Conservation (phyloP, 2,797 vertebrate species). For the Danio jaintianensis region DNA sequence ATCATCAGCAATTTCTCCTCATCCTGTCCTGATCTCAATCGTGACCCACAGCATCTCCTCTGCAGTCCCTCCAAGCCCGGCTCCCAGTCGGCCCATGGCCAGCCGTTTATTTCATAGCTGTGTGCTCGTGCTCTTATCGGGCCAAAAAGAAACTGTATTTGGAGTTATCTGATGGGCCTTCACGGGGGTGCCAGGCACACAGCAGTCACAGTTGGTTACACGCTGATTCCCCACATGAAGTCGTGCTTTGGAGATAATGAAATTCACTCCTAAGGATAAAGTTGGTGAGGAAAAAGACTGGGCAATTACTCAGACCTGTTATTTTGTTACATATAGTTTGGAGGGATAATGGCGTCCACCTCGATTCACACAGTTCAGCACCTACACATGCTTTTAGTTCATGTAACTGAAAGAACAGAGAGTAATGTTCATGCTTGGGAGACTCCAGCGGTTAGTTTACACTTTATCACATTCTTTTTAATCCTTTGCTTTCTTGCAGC, state of each 20-base stretch:
- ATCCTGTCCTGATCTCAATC: constrained; percentile 61
- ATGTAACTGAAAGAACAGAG: constrained; percentile 3
- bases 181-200: constrained; percentile 47
- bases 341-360: constrained; percentile 26
- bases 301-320: constrained; percentile 52
- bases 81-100: constrained; percentile 37
- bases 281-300: constrained; percentile 44
- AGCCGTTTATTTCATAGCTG: constrained; percentile 55
- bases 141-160: constrained; percentile 55
- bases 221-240: constrained; percentile 57
- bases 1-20: constrained; percentile 63
- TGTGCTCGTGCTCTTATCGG: constrained; percentile 54
- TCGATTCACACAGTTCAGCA: constrained; percentile 8
- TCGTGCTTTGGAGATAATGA: constrained; percentile 61
- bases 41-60: constrained; percentile 22
- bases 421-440: constrained; percentile 18
- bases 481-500: not conserved
- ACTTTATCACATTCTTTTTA: not conserved
- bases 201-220: constrained; percentile 61
- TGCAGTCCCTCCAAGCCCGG: constrained; percentile 7
- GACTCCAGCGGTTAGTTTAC: not conserved
- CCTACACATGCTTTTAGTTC: constrained; percentile 34
- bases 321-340: constrained; percentile 50
- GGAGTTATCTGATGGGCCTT: constrained; percentile 59
- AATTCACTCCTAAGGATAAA: constrained; percentile 58